phyloP scores from a whole-genome alignment of 2,888 invertebrate species.

The Frankliniella fusca region DNA sequence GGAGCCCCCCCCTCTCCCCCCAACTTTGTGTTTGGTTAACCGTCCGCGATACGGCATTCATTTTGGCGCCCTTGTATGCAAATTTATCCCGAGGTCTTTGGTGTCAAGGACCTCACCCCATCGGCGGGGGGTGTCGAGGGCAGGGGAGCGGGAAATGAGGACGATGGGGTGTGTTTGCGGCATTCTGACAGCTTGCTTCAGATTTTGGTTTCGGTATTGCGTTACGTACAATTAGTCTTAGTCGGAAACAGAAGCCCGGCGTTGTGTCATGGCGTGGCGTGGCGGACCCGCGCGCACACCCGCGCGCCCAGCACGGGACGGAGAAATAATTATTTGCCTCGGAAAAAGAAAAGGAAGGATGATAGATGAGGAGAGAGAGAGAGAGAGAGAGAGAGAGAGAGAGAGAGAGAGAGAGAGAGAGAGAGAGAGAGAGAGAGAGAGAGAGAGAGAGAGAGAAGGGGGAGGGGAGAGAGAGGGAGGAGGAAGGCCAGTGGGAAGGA shows the following conservation, averaged over 20 bases:
- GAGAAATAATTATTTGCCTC: not conserved
- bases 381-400: not conserved
- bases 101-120: not conserved
- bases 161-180: not conserved
- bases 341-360: not conserved
- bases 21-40: too few species aligned
- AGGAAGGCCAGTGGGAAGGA: too few species aligned
- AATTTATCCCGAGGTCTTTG: not conserved
- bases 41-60: not conserved
- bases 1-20: too few species aligned
- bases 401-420: not conserved
- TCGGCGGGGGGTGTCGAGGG: not conserved
- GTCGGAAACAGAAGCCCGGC: slow-evolving; percentile 6
- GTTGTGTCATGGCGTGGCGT: not conserved
- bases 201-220: not conserved
- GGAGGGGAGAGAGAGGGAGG: not conserved
- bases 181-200: not conserved
- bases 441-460: not conserved
- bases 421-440: not conserved
- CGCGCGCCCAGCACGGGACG: not conserved
- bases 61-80: not conserved
- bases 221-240: slow-evolving; percentile 1
- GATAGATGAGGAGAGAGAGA: too few species aligned
- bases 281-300: too few species aligned
- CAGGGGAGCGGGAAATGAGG: too few species aligned